Evolutionary conservation across 2,797 vertebrate genomes (phyloP), one percentile per base, ranked within the genome.

Genomic region (Melanotaenia boesemani): DNA sequence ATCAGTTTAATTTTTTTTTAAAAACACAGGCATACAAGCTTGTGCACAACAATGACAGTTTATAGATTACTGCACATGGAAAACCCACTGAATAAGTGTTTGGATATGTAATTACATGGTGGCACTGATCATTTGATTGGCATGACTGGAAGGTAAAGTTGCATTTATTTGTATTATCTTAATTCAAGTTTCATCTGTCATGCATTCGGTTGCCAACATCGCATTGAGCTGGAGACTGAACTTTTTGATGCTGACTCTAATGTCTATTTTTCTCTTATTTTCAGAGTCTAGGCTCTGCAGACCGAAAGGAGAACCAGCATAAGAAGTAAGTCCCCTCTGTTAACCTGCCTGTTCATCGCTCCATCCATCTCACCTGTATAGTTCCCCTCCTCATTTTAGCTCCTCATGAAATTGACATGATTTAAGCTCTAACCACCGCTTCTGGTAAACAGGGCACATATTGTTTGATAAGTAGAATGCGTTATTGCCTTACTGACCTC

Each of bases 201-300:
- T 26, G 37, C 54, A 44, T 54, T 8, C 12, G 34, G 12, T 22
- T 54, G 11, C 41, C 41, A 58, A 9, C 20, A 52, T 24, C 28
- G 30, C 22, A 34, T 5, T 63, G n/a, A 60, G 44, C 4, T 1
- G n/a, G n/a, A 62, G 36, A 57, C 6, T 8, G 7, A 48, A 37
- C 4, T 63, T 8, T 54, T 52, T 1, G n/a, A 37, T 37, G 28
- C 2, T 57, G 44, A 77, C 72, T 59, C 28, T 87, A 63, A 87
- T 41, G 28, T 68, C 13, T 69, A 9, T 60, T 70, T 73, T 72
- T 80, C 41, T 73, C 50, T 89, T 81, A 80, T 80, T 95, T 95
- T 8, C 93, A 97, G 96, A 97, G 96, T 91, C 91, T 97, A 86
- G 96, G 96, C 68, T 97, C 96, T 2, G 96, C 95, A 0, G 96